These are phyloP conservation scores for Chorisops tibialis DNA, from an alignment of 2,888 invertebrate genomes.

Conservation along the genomic window DNA sequence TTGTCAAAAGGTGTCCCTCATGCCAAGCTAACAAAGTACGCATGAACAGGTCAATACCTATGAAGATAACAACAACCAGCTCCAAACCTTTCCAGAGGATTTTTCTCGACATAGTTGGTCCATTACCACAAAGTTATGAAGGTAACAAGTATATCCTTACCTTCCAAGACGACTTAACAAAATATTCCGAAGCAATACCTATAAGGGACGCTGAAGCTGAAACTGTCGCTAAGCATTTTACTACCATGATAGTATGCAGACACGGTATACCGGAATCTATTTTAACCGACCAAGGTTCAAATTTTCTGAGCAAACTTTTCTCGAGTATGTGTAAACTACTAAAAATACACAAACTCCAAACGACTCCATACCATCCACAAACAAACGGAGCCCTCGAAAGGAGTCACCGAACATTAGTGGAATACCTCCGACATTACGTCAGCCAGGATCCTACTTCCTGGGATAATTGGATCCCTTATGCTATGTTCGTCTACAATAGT, in stretches of 20 bases:
- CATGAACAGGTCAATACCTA: too few species aligned
- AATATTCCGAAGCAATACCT: constrained; percentile 41
- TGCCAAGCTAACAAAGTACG: neutral
- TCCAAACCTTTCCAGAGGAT: constrained; percentile 12
- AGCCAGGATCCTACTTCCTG: constrained; percentile 7
- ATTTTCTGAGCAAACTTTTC: constrained; percentile 37
- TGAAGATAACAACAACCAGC: constrained; percentile 35
- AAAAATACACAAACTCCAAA: constrained; percentile 40
- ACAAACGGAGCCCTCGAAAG: constrained; percentile 38
- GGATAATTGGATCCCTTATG: constrained; percentile 11
- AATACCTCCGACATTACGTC: constrained; percentile 41
- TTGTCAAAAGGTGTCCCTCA: constrained; percentile 16
- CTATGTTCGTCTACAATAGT: constrained; percentile 19
- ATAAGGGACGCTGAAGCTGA: constrained; percentile 41
- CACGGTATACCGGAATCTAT: constrained; percentile 24
- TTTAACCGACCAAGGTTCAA: constrained; percentile 27
- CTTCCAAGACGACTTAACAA: constrained; percentile 43
- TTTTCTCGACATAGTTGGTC: constrained; percentile 12
- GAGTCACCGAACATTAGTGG: constrained; percentile 40
- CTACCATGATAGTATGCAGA: too few species aligned
- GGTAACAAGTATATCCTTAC: constrained; percentile 41
- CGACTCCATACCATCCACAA: constrained; percentile 39
- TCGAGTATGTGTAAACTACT: constrained; percentile 39
- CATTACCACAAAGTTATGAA: constrained; percentile 21
- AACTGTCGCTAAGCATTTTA: constrained; percentile 38